Evolutionary conservation across 2,797 vertebrate species (phyloP).

Genomic region (Rhodeus uyekii): DNA sequence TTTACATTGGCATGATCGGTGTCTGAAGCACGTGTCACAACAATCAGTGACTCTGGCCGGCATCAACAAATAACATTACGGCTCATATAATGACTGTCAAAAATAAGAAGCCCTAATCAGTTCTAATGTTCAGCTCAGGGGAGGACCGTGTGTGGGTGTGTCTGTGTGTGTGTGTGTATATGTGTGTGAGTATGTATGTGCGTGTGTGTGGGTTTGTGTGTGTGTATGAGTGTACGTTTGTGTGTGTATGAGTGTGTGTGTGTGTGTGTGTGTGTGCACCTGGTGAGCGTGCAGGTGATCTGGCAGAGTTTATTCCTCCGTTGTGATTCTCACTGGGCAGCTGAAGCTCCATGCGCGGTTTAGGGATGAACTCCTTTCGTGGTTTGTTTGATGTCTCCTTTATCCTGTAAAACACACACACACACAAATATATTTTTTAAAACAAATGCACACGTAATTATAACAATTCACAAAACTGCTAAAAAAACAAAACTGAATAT

Average conservation of each 20-base stretch:
- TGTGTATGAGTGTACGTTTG: constrained; percentile 31
- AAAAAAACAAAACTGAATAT: too few species aligned
- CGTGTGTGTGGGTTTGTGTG: not conserved
- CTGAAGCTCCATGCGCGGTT: constrained; percentile 89
- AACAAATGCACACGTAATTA: not conserved
- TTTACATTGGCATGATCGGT: too few species aligned
- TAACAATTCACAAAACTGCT: too few species aligned
- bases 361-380: constrained; percentile 87
- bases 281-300: constrained; percentile 87
- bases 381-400: constrained; percentile 87
- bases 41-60: too few species aligned
- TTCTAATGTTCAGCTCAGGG: too few species aligned
- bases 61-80: too few species aligned
- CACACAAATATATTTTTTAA: constrained; percentile 3
- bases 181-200: not conserved
- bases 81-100: too few species aligned
- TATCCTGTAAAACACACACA: constrained; percentile 78
- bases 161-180: constrained; percentile 73
- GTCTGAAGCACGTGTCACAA: too few species aligned
- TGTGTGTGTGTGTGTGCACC: constrained; percentile 70
- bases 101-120: too few species aligned
- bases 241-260: not conserved
- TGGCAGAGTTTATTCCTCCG: constrained; percentile 86
- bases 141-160: not conserved
- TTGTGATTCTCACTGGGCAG: constrained; percentile 85